Evolutionary conservation across 1,140 invertebrate genomes (phyloP).

Genomic region (Drosophila orosa): DNA sequence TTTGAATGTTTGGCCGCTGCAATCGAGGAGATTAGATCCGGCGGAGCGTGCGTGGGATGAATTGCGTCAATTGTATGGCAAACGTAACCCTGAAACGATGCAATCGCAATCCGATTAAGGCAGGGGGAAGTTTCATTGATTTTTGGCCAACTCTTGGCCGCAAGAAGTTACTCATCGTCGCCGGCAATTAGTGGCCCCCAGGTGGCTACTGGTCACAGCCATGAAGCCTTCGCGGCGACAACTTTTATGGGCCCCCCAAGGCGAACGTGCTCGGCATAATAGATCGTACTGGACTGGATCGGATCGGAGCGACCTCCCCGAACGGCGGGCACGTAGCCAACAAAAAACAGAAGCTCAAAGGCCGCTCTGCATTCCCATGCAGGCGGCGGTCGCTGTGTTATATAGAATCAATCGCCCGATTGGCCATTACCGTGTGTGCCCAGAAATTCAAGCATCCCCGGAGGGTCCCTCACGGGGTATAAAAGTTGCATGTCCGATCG

Average conservation of each 20-base stretch:
- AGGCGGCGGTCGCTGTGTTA: constrained; percentile 13
- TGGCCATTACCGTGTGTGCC: constrained; percentile 37
- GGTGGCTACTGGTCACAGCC: constrained; percentile 31
- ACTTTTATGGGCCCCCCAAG: constrained; percentile 64
- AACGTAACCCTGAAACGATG: constrained; percentile 37
- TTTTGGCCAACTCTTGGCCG: constrained; percentile 34
- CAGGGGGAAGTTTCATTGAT: constrained; percentile 29
- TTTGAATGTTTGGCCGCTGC: not conserved
- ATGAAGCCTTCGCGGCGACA: constrained; percentile 56
- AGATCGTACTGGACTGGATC: not conserved
- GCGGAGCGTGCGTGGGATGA: not conserved
- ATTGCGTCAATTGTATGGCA: constrained; percentile 51
- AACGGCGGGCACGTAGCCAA: constrained; percentile 61
- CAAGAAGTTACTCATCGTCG: constrained; percentile 38
- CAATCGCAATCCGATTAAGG: constrained; percentile 38
- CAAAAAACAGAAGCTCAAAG: constrained; percentile 25
- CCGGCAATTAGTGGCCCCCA: constrained; percentile 32
- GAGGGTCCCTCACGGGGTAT: constrained; percentile 30
- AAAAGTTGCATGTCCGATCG: constrained; percentile 57
- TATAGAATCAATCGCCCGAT: constrained; percentile 55
- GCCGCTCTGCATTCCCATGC: constrained; percentile 46
- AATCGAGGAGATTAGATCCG: constrained; percentile 15
- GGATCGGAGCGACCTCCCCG: constrained; percentile 30
- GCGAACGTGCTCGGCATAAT: constrained; percentile 59
- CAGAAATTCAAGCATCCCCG: constrained; percentile 45